Evolutionary conservation across 2,797 vertebrate genomes (phyloP).

Genomic region (Sebastiscus tertius): DNA sequence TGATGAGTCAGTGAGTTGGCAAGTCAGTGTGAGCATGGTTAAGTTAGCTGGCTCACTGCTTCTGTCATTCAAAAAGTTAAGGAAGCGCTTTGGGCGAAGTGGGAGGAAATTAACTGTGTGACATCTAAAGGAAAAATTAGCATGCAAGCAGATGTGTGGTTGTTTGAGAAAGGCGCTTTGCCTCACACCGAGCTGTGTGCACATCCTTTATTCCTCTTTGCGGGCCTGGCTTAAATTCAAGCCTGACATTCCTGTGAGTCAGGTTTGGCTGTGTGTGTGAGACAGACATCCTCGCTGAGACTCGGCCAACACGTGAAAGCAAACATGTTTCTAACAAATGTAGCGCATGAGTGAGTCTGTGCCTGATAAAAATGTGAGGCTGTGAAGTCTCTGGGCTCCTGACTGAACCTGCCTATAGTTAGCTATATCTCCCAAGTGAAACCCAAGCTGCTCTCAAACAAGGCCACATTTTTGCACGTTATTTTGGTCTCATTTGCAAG

Average conservation of each 20-base stretch:
- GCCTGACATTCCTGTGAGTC: constrained; percentile 71
- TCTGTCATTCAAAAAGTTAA: constrained; percentile 55
- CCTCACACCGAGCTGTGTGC: constrained; percentile 6
- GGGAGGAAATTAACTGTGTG: constrained; percentile 57
- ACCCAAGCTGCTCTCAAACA: constrained; percentile 66
- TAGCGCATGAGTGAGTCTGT: constrained; percentile 36
- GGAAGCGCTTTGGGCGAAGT: constrained; percentile 43
- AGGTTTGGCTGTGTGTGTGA: constrained; percentile 52
- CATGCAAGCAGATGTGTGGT: constrained; percentile 66
- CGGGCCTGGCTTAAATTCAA: constrained; percentile 50
- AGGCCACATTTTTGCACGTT: constrained; percentile 75
- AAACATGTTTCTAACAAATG: constrained; percentile 61
- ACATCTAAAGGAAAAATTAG: constrained; percentile 63
- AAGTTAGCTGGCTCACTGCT: constrained; percentile 53
- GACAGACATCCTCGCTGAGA: constrained; percentile 37
- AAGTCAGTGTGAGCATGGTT: constrained; percentile 15
- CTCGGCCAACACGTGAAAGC: constrained; percentile 53
- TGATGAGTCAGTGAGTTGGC: constrained; percentile 64
- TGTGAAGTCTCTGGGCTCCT: constrained; percentile 48
- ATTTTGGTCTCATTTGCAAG: constrained; percentile 80
- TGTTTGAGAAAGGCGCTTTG: constrained; percentile 32
- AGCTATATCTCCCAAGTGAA: constrained; percentile 70
- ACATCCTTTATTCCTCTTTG: constrained; percentile 44
- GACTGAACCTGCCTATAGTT: constrained; percentile 72
- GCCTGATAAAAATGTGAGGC: constrained; percentile 51